Percentiles rank a stretch among this genome's conserved stretches.
Conservation (phyloP, 1,140 invertebrate species). For the Himalopsyche phryganea region DNA sequence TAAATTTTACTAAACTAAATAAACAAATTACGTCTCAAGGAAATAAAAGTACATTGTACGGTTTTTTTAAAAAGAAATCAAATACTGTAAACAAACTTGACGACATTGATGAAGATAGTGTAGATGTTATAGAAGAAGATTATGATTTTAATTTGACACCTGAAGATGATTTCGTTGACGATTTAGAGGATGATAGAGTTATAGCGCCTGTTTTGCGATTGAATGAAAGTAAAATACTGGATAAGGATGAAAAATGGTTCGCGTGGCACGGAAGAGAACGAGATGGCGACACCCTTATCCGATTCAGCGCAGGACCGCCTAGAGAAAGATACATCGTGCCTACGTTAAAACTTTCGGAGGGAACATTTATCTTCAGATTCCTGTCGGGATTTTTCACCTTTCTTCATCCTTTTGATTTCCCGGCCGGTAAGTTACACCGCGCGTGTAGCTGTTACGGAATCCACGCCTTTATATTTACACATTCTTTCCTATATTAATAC, state of each 20-base stretch:
- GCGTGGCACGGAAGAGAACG: conserved; percentile 21
- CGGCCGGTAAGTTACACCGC: conserved; percentile 25
- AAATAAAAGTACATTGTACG: background rate
- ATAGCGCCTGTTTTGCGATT: conserved; percentile 1
- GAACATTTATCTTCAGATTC: conserved; percentile 32
- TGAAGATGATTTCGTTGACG: background rate
- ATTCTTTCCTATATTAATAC: no score
- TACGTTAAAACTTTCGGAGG: conserved; percentile 24
- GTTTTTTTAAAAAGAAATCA: conserved; percentile 14
- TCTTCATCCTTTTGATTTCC: conserved; percentile 32
- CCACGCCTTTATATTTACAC: no score
- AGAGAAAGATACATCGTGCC: conserved; percentile 27
- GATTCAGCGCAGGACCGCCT: conserved; percentile 26
- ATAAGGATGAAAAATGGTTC: conserved; percentile 27
- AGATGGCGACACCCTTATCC: conserved; percentile 24
- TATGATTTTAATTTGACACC: background rate
- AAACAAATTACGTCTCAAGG: no score
- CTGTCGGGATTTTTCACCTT: conserved; percentile 29
- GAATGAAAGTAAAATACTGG: conserved; percentile 10
- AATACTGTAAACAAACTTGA: background rate
- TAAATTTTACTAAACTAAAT: no score
- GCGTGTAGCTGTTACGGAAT: no score
- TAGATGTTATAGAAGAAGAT: conserved; percentile 7
- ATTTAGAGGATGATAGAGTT: conserved; percentile 5
- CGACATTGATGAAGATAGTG: background rate